These are phyloP conservation scores for Coelopa frigida DNA, from an alignment of 1,140 invertebrate genomes.

Conservation along the genomic window DNA sequence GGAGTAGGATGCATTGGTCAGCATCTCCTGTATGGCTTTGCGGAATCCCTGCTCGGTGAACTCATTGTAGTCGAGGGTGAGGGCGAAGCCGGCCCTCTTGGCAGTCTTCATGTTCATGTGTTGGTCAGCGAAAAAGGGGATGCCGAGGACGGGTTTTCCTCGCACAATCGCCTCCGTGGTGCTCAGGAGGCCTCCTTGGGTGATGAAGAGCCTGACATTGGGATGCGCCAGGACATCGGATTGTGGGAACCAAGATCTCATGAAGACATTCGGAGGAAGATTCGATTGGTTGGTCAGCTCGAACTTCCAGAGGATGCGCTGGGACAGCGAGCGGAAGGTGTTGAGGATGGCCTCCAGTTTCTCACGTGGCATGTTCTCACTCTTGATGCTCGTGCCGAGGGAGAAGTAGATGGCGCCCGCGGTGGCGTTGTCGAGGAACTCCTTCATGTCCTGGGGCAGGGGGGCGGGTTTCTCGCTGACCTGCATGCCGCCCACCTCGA, in stretches of 20 bases:
- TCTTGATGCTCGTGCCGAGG: conserved; percentile 55
- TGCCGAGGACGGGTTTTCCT: conserved; percentile 60
- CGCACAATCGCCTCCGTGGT: conserved; percentile 62
- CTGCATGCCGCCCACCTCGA: conserved; percentile 55
- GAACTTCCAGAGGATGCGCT: conserved; percentile 63
- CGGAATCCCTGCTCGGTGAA: conserved; percentile 37
- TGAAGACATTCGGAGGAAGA: conserved; percentile 54
- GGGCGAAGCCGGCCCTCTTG: conserved; percentile 44
- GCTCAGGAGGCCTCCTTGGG: conserved; percentile 63
- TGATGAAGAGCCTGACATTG: conserved; percentile 61
- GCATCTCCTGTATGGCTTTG: conserved; percentile 30
- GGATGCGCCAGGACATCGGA: conserved; percentile 61
- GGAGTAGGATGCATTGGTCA: conserved; percentile 36
- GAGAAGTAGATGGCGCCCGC: conserved; percentile 56
- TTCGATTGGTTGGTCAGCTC: conserved; percentile 51
- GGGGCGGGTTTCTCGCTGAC: conserved; percentile 33
- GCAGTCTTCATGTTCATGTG: conserved; percentile 50
- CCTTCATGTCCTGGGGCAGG: conserved; percentile 45
- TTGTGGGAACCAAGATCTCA: conserved; percentile 63
- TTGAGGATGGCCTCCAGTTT: conserved; percentile 50
- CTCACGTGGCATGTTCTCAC: conserved; percentile 47
- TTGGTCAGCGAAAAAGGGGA: conserved; percentile 57
- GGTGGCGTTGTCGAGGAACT: conserved; percentile 49
- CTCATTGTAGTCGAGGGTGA: conserved; percentile 36
- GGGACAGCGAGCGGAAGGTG: conserved; percentile 50